These are phyloP conservation scores for Rhyacophila brunnea DNA, from an alignment of 1,140 invertebrate genomes.

Conservation along the genomic window DNA sequence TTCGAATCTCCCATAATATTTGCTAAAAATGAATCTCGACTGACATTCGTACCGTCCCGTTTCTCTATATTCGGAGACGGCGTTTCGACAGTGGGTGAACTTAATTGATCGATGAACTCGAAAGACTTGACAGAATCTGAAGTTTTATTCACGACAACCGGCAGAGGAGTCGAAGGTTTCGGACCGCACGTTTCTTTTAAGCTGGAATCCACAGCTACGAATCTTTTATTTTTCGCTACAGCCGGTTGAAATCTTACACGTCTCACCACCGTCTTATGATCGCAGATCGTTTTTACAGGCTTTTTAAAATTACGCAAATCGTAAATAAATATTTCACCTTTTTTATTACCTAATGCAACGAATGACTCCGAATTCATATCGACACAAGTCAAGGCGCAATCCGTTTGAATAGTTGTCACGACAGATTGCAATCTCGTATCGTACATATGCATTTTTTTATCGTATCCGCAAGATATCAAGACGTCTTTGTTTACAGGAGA, in stretches of 20 bases:
- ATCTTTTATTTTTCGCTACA: slow-evolving; percentile 38
- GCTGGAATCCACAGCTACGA: slow-evolving; percentile 43
- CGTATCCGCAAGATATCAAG: slow-evolving; percentile 48
- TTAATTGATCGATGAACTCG: slow-evolving; percentile 24
- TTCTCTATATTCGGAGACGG: slow-evolving; percentile 2
- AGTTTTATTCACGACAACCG: slow-evolving; percentile 4
- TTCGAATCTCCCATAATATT: slow-evolving; percentile 19
- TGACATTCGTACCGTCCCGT: slow-evolving; percentile 7
- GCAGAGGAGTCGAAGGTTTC: slow-evolving; percentile 3
- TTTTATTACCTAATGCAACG: slow-evolving; percentile 49
- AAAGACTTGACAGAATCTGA: slow-evolving; percentile 13
- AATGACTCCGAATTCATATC: slow-evolving; percentile 46
- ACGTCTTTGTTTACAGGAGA: slow-evolving; percentile 52
- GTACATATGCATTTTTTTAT: slow-evolving; percentile 50
- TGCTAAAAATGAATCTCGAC: slow-evolving; percentile 24
- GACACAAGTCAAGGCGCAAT: slow-evolving; percentile 45
- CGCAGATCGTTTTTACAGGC: slow-evolving; percentile 44
- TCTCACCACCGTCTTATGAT: slow-evolving; percentile 44
- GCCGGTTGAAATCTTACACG: slow-evolving; percentile 46
- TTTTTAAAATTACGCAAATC: slow-evolving; percentile 46
- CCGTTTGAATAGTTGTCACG: slow-evolving; percentile 46
- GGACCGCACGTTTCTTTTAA: slow-evolving; percentile 39
- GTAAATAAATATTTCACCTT: slow-evolving; percentile 46
- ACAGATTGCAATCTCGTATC: slow-evolving; percentile 48
- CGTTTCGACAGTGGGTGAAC: slow-evolving; percentile 9